These are phyloP conservation scores for Drosophila grimshawi DNA, from an alignment of 1,140 invertebrate species.

Conservation along the genomic window DNA sequence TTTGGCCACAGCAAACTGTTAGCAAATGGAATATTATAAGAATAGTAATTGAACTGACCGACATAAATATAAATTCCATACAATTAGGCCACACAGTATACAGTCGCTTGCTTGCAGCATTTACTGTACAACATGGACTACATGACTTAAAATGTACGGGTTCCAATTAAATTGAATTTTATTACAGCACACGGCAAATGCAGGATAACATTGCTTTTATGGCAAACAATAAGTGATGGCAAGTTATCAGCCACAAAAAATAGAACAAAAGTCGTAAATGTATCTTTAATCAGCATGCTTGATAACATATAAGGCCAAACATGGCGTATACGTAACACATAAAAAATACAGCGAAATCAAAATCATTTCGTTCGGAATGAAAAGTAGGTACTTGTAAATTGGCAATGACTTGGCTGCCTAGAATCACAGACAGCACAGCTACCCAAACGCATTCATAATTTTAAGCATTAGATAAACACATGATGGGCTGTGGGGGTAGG, in stretches of 20 bases:
- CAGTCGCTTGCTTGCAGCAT: background rate
- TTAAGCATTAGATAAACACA: slow-evolving; percentile 56
- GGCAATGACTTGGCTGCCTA: slow-evolving; percentile 35
- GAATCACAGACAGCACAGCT: slow-evolving; percentile 24
- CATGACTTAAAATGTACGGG: background rate
- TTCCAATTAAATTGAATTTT: slow-evolving; percentile 36
- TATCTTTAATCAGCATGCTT: slow-evolving; percentile 20
- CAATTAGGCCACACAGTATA: slow-evolving; percentile 8
- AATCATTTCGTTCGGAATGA: slow-evolving; percentile 1
- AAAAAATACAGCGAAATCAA: background rate
- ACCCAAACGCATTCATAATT: slow-evolving; percentile 61
- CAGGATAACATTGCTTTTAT: background rate
- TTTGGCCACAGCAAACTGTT: background rate
- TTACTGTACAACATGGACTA: background rate
- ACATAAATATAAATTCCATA: slow-evolving; percentile 15
- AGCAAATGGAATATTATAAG: slow-evolving; percentile 26
- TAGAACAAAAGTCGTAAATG: slow-evolving; percentile 34
- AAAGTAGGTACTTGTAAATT: slow-evolving; percentile 29
- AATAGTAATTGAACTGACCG: slow-evolving; percentile 37
- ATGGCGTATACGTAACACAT: slow-evolving; percentile 40
- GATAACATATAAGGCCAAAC: slow-evolving; percentile 18
- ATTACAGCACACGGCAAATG: background rate
- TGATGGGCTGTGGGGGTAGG: background rate
- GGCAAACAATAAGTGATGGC: background rate
- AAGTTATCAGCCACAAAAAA: slow-evolving; percentile 27